Evolutionary conservation across 2,888 invertebrate genomes (phyloP).

Genomic region (Exocentrus adspersus): DNA sequence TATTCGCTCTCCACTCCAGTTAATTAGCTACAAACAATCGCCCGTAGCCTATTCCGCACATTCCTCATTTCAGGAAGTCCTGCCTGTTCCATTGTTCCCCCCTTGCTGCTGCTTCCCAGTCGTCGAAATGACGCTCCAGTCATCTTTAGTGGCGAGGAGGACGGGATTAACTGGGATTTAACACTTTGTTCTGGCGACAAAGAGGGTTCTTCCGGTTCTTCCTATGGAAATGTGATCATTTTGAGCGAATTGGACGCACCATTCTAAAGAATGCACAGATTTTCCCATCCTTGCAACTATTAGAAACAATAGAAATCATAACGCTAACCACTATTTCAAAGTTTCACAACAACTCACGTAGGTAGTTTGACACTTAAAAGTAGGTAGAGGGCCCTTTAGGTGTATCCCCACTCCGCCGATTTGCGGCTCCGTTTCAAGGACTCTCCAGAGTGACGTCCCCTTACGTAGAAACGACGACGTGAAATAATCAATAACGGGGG

Average conservation of each 20-base stretch:
- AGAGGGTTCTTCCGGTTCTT: not conserved
- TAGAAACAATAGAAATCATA: no score
- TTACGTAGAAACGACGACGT: no score
- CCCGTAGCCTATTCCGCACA: not conserved
- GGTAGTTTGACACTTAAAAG: no score
- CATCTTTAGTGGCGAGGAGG: not conserved
- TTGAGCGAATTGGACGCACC: not conserved
- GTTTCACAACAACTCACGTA: no score
- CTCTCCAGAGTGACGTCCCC: no score
- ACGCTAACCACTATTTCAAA: no score
- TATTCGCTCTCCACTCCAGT: not conserved
- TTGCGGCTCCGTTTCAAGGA: no score
- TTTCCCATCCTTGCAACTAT: no score
- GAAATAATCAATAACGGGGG: no score
- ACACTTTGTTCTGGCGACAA: not conserved
- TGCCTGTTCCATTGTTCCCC: not conserved
- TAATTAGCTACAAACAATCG: slow-evolving; percentile 1
- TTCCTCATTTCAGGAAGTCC: not conserved
- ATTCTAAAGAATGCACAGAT: no score
- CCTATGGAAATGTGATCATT: not conserved
- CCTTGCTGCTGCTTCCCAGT: not conserved
- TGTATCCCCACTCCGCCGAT: no score
- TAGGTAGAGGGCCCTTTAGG: no score
- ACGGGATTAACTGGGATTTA: not conserved
- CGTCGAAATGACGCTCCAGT: not conserved